Evolutionary conservation across 2,797 vertebrate species (phyloP).

Genomic region (Phoeniculus purpureus): DNA sequence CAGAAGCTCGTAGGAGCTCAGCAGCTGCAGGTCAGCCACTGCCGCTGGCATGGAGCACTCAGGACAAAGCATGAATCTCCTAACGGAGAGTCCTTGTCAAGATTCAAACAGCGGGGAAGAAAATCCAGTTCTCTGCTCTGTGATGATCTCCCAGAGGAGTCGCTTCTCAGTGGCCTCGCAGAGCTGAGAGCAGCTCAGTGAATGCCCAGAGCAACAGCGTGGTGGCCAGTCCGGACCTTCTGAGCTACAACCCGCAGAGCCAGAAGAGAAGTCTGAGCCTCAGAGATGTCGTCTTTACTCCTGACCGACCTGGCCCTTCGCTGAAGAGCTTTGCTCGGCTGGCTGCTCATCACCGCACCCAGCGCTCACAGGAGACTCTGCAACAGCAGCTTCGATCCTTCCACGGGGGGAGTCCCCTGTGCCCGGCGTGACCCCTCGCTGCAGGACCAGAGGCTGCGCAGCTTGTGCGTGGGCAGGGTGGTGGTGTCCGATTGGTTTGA

Average conservation of each 20-base stretch:
- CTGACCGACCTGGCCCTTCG: background rate
- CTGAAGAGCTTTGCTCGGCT: background rate
- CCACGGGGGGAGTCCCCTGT: too few relatives aligned
- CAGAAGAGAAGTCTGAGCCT: background rate
- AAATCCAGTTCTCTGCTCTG: background rate
- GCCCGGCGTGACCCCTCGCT: too few relatives aligned
- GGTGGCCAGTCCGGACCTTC: background rate
- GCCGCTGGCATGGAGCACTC: background rate
- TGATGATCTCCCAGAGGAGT: background rate
- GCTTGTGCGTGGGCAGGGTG: too few relatives aligned
- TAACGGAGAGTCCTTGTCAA: background rate
- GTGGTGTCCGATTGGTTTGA: too few relatives aligned
- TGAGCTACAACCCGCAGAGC: background rate
- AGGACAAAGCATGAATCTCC: background rate
- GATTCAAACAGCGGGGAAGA: background rate
- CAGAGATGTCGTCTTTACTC: background rate
- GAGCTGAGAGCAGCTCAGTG: background rate
- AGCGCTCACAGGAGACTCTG: background rate
- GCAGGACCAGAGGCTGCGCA: too few relatives aligned
- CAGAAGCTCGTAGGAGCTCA: background rate
- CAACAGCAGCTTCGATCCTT: background rate
- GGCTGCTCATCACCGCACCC: background rate
- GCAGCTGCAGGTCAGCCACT: background rate
- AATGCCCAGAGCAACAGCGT: background rate
- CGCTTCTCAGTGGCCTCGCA: background rate